Percentiles rank a stretch among this genome's conserved stretches.
These are phyloP conservation scores for Trissoscelio sp. DNA, from an alignment of 2,888 invertebrate species.

Conservation along the genomic window DNA sequence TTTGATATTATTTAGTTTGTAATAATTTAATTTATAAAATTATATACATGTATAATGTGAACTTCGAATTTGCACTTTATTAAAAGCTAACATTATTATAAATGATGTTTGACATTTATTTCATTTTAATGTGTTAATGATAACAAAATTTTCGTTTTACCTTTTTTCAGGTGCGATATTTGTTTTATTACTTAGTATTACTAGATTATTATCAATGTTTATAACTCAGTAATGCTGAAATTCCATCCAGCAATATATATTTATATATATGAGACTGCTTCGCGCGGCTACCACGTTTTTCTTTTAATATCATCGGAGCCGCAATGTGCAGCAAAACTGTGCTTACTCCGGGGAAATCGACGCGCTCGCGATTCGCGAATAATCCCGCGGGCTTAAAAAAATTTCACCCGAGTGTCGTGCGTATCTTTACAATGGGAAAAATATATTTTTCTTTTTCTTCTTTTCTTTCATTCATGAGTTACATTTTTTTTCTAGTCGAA, in stretches of 20 bases:
- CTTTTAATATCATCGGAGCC: conserved; percentile 65
- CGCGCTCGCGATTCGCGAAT: conserved; percentile 63
- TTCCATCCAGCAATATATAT: conserved; percentile 48
- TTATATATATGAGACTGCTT: conserved; percentile 57
- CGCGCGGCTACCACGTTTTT: conserved; percentile 49
- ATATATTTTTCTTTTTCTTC: conserved; percentile 58
- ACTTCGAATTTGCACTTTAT: conserved; percentile 16
- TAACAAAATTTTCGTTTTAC: conserved; percentile 32
- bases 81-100: conserved; percentile 21
- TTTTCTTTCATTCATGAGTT: conserved; percentile 46
- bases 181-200: conserved; percentile 55
- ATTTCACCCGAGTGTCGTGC: conserved; percentile 61
- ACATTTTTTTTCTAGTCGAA: conserved; percentile 52
- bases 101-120: conserved; percentile 31
- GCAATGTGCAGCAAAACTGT: conserved; percentile 58
- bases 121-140: conserved; percentile 18
- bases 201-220: conserved; percentile 64
- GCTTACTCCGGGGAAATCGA: conserved; percentile 69
- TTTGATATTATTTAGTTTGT: too few relatives aligned
- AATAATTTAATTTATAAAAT: conserved; percentile 9
- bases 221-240: conserved; percentile 48
- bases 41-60: conserved; percentile 17
- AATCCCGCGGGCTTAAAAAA: conserved; percentile 66
- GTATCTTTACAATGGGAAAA: conserved; percentile 68
- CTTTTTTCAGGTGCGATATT: conserved; percentile 37